Conservation (phyloP, 2,888 invertebrate genomes). For the Abrostola tripartita region DNA sequence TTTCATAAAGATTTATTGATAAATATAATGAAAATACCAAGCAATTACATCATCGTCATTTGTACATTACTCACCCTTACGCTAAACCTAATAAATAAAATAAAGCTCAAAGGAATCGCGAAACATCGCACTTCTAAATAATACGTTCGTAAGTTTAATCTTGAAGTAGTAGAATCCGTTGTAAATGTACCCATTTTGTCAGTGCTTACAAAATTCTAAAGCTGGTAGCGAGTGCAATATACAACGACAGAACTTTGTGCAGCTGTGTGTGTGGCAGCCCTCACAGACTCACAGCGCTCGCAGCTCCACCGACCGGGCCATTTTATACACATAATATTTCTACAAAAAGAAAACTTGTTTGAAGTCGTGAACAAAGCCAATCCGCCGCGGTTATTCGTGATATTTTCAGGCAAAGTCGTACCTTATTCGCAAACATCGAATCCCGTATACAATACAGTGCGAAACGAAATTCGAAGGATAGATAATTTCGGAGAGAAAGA, state of each 20-base stretch:
- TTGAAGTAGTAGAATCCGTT: slow-evolving; percentile 32
- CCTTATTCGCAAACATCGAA: slow-evolving; percentile 88
- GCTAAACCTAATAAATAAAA: background rate
- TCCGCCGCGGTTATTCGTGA: slow-evolving; percentile 86
- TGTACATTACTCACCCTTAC: slow-evolving; percentile 20
- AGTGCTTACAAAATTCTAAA: slow-evolving; percentile 63
- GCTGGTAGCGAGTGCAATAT: slow-evolving; percentile 61
- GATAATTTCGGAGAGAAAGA: slow-evolving; percentile 87
- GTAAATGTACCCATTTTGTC: slow-evolving; percentile 59
- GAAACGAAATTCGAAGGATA: slow-evolving; percentile 88
- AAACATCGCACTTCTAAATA: slow-evolving; percentile 13
- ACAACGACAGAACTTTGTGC: slow-evolving; percentile 65
- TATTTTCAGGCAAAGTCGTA: slow-evolving; percentile 84
- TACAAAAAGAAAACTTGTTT: slow-evolving; percentile 83
- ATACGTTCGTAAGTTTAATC: slow-evolving; percentile 51
- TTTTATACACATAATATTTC: slow-evolving; percentile 84
- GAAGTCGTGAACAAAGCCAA: slow-evolving; percentile 87
- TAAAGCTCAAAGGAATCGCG: background rate
- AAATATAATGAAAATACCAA: slow-evolving; percentile 53
- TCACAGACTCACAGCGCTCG: slow-evolving; percentile 25
- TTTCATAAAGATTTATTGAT: slow-evolving; percentile 68
- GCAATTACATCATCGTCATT: slow-evolving; percentile 52
- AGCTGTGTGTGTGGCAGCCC: slow-evolving; percentile 52
- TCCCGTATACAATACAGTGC: slow-evolving; percentile 87
- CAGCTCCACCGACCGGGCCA: slow-evolving; percentile 61